Percentiles rank a stretch among this genome's conserved stretches.
Evolutionary conservation across 2,888 invertebrate genomes (phyloP).

Genomic region (Morinoia aosen): DNA sequence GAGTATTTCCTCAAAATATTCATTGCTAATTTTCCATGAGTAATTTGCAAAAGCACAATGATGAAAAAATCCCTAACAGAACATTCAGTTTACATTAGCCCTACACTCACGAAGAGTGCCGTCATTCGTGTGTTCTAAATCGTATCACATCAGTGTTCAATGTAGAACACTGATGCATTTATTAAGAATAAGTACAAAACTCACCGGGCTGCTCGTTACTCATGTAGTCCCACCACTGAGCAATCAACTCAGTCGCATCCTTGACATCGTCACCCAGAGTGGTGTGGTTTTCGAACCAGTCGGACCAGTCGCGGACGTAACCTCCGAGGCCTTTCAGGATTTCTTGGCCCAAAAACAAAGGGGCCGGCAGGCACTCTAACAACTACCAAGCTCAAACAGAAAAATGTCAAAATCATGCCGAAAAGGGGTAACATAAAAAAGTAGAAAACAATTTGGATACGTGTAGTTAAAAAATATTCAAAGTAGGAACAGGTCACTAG

Average conservation of each 20-base stretch:
- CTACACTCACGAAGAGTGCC: not conserved
- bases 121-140: too few relatives aligned
- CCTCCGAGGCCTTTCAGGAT: constrained; percentile 59
- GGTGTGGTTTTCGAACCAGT: constrained; percentile 65
- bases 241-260: constrained; percentile 42
- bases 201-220: constrained; percentile 56
- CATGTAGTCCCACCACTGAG: constrained; percentile 62
- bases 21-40: too few relatives aligned
- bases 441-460: not conserved
- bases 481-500: not conserved
- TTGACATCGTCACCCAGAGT: constrained; percentile 44
- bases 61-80: not conserved
- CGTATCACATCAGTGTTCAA: too few relatives aligned
- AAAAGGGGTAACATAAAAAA: not conserved
- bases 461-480: not conserved
- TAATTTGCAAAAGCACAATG: too few relatives aligned
- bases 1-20: too few relatives aligned
- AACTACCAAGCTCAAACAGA: constrained; percentile 54
- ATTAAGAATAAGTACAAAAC: not conserved
- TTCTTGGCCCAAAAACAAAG: constrained; percentile 57
- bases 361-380: constrained; percentile 64
- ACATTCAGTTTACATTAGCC: not conserved
- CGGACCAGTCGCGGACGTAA: constrained; percentile 58
- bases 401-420: not conserved
- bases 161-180: too few relatives aligned